Base-by-base conservation (phyloP, 2,797 vertebrate genomes). In the Denticeps clupeoides region DNA sequence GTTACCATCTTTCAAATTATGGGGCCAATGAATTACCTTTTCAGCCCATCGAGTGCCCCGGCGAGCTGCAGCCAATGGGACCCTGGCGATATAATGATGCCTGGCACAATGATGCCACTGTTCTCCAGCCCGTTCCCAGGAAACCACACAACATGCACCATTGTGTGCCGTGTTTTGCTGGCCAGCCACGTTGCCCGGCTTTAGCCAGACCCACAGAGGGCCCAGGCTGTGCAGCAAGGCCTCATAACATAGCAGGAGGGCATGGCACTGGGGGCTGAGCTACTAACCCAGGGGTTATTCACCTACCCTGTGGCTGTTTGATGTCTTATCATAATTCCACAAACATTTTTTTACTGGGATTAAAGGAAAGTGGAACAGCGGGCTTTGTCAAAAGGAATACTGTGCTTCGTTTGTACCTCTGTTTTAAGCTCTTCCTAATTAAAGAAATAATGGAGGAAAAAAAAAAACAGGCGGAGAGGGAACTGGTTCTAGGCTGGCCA, bases 121-220 rank as follows among this genome's bases (percentile, higher is more conserved):
- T 87, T 83, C 69, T 62, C 60, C 59, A 51, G 71, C 58, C 71
- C 56, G 78, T 87, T 87, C 84, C 83, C 83, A 87, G 83, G 83
- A 84, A 82, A 82, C 82, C 64, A 37, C 82, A 85, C 81, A 85
- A 83, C 80, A 81, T 71, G 75, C 66, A 67, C 71, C 76, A 83
- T 87, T 87, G 84, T 84, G 73, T 66, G 56, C 67, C 64, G 64
- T 69, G 75, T 75, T 87, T 82, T 84, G 80, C 84, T 84, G 82
- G 71, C 82, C 71, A 55, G 59, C 82, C 82, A 82, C 82, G 82
- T 84, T 81, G 76, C 70, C 68, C 18, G 60, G 78, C 76, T 77
- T 76, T 74, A 68, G 65, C 74, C 68, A 59, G 67, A 72, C 68
- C 74, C 64, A 75, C 67, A 62, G 47, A 75, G 70, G 70, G 60